Conservation (phyloP, 2,888 invertebrate species). For the Allacma fusca region DNA sequence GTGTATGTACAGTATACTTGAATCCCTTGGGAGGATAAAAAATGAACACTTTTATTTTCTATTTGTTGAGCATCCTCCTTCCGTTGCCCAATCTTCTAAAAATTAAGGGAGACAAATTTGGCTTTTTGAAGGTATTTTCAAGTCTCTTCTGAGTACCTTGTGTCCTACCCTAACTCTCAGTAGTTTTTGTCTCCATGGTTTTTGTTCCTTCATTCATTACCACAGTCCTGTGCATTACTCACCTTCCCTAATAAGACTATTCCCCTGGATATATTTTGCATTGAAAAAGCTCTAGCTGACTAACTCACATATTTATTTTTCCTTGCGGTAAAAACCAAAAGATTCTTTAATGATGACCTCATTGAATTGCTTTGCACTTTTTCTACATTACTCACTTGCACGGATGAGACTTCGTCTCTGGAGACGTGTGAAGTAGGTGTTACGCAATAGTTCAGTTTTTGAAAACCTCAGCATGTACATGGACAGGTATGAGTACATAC, state of each 20-base stretch:
- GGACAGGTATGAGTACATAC: too few species aligned
- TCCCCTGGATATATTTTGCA: background rate
- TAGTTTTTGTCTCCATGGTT: background rate
- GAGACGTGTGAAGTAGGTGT: background rate
- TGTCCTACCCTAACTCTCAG: too few species aligned
- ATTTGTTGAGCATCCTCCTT: slow-evolving; percentile 5
- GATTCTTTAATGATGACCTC: slow-evolving; percentile 1
- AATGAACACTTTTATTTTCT: slow-evolving; percentile 19
- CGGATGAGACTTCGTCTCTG: background rate
- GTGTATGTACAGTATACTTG: slow-evolving; percentile 40
- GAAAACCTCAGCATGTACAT: too few species aligned
- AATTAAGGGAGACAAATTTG: background rate
- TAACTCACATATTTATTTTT: background rate
- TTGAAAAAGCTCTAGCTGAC: too few species aligned
- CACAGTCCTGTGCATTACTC: background rate
- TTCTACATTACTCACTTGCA: background rate
- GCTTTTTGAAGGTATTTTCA: too few species aligned
- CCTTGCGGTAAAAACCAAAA: background rate
- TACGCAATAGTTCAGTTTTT: background rate
- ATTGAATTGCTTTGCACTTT: background rate
- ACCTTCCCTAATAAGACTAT: slow-evolving; percentile 4
- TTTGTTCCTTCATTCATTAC: background rate
- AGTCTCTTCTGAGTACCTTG: too few species aligned
- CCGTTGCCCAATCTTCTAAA: background rate
- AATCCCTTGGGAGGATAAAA: slow-evolving; percentile 5